A percentile compares a stretch with the other conserved stretches of the same genome.
Conservation (phyloP, 30 jellyfish, hydroid and myxozoan genomes). For the Turritopsis rubra region DNA sequence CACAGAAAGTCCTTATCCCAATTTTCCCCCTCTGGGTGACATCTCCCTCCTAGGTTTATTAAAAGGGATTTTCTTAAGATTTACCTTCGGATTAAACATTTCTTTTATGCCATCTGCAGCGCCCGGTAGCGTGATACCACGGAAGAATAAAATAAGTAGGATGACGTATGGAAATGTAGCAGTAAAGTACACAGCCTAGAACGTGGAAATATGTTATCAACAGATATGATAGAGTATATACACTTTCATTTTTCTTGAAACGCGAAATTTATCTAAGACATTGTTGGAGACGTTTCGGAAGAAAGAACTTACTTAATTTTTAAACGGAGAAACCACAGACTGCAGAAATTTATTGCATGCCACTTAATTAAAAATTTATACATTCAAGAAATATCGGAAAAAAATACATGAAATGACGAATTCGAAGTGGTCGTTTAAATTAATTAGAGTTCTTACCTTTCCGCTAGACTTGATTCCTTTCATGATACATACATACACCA, state of each 20-base stretch:
- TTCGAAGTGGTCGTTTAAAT: too few species aligned
- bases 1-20: too few species aligned
- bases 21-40: too few species aligned
- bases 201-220: neutral
- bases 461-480: conserved; percentile 90
- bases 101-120: conserved; percentile 10
- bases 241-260: too few species aligned
- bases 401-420: too few species aligned
- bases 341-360: too few species aligned
- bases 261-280: too few species aligned
- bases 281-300: neutral
- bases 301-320: neutral
- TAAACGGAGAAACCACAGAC: neutral
- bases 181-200: conserved; percentile 31
- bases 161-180: conserved; percentile 28
- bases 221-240: too few species aligned
- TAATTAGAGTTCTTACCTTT: conserved; percentile 38
- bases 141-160: conserved; percentile 16
- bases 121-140: conserved; percentile 22
- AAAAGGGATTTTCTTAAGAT: neutral
- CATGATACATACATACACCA: conserved; percentile 60
- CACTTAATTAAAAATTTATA: too few species aligned
- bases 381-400: neutral
- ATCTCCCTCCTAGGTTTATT: neutral
- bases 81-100: neutral